Base-by-base conservation (phyloP, 92 coral and sea anemone species). In the Muricea muricata region DNA sequence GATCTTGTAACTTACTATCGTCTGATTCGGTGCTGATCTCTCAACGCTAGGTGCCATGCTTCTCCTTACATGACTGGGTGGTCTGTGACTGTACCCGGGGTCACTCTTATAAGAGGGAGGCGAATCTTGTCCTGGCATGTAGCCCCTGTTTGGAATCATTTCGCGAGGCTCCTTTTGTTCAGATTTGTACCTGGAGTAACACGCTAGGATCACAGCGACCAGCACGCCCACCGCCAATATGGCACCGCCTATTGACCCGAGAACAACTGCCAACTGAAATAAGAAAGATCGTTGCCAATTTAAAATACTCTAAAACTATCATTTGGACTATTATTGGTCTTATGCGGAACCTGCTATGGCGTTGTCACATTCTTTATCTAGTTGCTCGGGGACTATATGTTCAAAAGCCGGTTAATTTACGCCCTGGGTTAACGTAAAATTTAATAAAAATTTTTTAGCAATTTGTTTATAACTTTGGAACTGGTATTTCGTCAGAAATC, bases 41-140 rank as follows among this genome's bases (percentile, higher is more conserved):
- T n/a, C 26, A 2, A 75, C 65, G 31, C 65, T 32, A 1, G 80
- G 39, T 20, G 2, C 23, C 24, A 66, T 15, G 29, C 45, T 47
- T 21, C 57, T 9, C 29, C 80, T 24, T 12, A 29, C 1, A 21
- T 75, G 57, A 10, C 28, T 54, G 47, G 39, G 23, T 47, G 24
- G 80, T 21, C 65, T 26, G 39, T 48, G 80, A 1, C 21, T 12
- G 18, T 41, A 42, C 35, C 41, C 12, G 25, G 37, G 26, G 14
- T 25, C 65, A 75, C 65, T 75, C 61, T 28, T 75, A 66, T 75
- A 75, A 12, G 79, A 73, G 15, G 79, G 79, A 40, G 80, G 41
- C 4, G 80, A 66, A 3, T 75, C 80, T n/a, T 75, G 63, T 13
- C 31, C 41, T n/a, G 80, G 80, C 1, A 48, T 13, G 21, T 47